Evolutionary conservation across 92 coral and sea anemone species (phyloP), one percentile per base, ranked within the genome.

Genomic region (Bergia puertoricense): DNA sequence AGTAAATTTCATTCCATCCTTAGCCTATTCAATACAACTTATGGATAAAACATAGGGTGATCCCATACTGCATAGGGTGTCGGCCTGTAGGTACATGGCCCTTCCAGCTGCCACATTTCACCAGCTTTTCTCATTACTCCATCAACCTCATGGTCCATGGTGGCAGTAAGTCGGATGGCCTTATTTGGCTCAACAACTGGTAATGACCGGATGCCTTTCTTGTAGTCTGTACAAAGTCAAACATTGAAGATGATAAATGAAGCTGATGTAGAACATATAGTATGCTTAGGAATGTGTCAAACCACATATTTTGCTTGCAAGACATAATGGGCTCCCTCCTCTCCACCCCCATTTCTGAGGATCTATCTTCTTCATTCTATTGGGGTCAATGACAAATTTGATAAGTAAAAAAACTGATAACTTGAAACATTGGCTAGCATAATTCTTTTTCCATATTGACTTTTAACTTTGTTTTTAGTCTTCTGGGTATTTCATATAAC

Each of bases 31-130:
- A 38, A n/a, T 44, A 6, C 88, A 38, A 62, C 51, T 43, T 39
- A 40, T 2, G 36, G 50, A 54, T n/a, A 16, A 23, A 43, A 54
- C 15, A 81, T 15, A 6, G 54, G 1, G 15, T 15, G 75, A 10
- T 54, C 6, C 89, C 95, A 67, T 91, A 97, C 97, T 18, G 95
- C 95, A 82, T 88, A 94, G 59, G 99, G 98, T 20, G 98, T 88
- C 66, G 99, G 99, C 57, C 87, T 81, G 79, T 95, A 97, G 16
- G 98, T 97, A 15, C 94, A 71, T 6, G 98, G 98, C 14, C 99
- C 99, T 76, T 95, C 96, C 2, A 95, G 91, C 86, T 97, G 99
- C 99, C 99, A 97, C 93, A 95, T 77, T 36, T 95, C 99, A 77
- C 99, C 99, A 57, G 96, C 95, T 71, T 89, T 91, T 76, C 99